Base-by-base conservation (phyloP, 2,797 vertebrate species). In the Clarias fuscus region DNA sequence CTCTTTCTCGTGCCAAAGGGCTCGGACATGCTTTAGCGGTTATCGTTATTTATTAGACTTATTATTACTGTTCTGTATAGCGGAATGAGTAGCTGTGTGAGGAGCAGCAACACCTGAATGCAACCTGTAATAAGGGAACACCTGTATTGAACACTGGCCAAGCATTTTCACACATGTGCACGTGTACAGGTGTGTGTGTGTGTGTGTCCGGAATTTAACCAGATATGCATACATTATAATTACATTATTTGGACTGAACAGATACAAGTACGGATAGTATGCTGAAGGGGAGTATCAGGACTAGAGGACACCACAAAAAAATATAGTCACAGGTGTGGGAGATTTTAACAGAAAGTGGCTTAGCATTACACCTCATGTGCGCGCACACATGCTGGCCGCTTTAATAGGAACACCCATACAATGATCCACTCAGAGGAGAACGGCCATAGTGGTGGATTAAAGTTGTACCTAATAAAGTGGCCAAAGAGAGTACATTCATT, bases 101-200 rank as follows among this genome's bases (percentile, higher is more conserved):
- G 70, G 53, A n/a, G 87, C 86, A 87, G 91, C 61, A 93, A 94
- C 93, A 94, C 91, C 93, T 94, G 93, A 48, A 73, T 84, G 33
- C 27, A 90, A 90, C 92, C 93, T 94, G 91, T 95, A 95, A 95
- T 94, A 95, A 95, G 77, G 82, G 24, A 94, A 94, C 94, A 95
- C 86, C 94, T 94, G 94, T 90, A 91, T 67, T 24, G 3, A 88
- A 61, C 30, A 75, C 48, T 33, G n/a, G 53, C 37, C 65, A 58
- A 53, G 53, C 22, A 68, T 68, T 43, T 88, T 76, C 67, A 56
- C 68, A 67, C 20, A 3, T 5, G 2, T 84, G 20, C 81, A 4
- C 62, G 59, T 64, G 56, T 40, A 2, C 68, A 33, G 30, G 73
- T 68, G 62, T 72, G 70, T n/a, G 48, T 83, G 59, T 5, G 59